phyloP scores from a whole-genome alignment of 1,140 invertebrate species.

The Macrobrachium nipponense region DNA sequence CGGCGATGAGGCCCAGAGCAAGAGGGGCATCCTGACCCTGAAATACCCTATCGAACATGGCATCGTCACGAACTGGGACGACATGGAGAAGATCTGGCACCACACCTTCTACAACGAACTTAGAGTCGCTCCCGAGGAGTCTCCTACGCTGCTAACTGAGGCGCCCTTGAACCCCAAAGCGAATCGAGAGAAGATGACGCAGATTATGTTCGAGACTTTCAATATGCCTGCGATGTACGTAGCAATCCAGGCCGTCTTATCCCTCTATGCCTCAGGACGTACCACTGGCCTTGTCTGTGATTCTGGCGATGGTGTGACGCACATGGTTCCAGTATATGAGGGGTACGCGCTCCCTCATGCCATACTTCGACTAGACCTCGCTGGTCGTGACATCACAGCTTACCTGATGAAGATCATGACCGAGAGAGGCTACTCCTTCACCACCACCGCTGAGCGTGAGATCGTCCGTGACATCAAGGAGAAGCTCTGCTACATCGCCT shows the following conservation, averaged over 20 bases:
- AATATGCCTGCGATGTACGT: constrained; percentile 94
- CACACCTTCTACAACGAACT: constrained; percentile 96
- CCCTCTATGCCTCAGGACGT: constrained; percentile 91
- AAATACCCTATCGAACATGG: constrained; percentile 74
- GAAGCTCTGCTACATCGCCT: constrained; percentile 12
- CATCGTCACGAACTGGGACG: constrained; percentile 96
- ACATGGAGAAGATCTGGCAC: constrained; percentile 97
- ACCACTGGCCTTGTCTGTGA: constrained; percentile 91
- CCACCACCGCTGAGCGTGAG: constrained; percentile 82
- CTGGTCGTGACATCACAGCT: constrained; percentile 88
- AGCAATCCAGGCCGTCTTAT: constrained; percentile 90
- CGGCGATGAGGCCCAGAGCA: constrained; percentile 95
- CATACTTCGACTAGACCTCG: constrained; percentile 87
- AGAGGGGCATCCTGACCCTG: constrained; percentile 77
- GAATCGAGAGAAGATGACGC: constrained; percentile 88
- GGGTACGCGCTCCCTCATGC: constrained; percentile 3
- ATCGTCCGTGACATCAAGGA: constrained; percentile 83
- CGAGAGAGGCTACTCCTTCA: constrained; percentile 75
- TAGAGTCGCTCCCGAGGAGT: constrained; percentile 93
- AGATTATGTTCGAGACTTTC: constrained; percentile 95
- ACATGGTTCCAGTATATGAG: constrained; percentile 9
- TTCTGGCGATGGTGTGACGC: not conserved
- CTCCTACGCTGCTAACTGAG: constrained; percentile 85
- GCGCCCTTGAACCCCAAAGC: constrained; percentile 90
- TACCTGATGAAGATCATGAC: constrained; percentile 93